Base-by-base conservation (phyloP, 1,140 invertebrate genomes). In the Laupala kohalensis region DNA sequence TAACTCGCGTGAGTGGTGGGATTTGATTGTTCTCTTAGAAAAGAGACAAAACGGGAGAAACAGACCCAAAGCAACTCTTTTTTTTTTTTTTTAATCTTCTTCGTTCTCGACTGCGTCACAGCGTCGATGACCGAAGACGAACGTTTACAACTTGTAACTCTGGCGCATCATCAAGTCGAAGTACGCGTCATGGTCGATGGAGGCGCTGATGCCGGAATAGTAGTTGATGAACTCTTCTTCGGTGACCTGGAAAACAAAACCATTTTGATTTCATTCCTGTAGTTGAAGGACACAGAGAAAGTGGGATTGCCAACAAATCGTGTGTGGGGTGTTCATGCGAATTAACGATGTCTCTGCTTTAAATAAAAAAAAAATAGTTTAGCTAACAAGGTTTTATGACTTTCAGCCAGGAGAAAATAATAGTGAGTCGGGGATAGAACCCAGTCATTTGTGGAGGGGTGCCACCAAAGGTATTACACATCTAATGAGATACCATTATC, bases 81-180 rank as follows among this genome's bases (percentile, higher is more conserved):
- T n/a, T n/a, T n/a, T n/a, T n/a, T n/a, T n/a, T n/a, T n/a, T n/a
- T n/a, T n/a, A n/a, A n/a, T n/a, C n/a, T n/a, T n/a, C n/a, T n/a
- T n/a, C n/a, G n/a, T n/a, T n/a, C n/a, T 53, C 1, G 4, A 13
- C 37, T 53, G 19, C 9, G 37, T 53, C 66, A 15, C n/a, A 27
- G 6, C n/a, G 15, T 4, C 23, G 67, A 68, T 5, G 27, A n/a
- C 23, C 13, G 27, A 68, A 0, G 28, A 9, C 13, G 19, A 12
- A 23, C 64, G 12, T 3, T 30, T 88, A 94, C 74, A 96, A 83
- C 79, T 92, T 93, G 81, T 92, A 97, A n/a, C 92, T 89, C 77
- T 92, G 91, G 73, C 95, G 86, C 87, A 97, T 96, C 92, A 97
- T 95, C 62, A 97, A 82, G 81, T 97, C 95, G 77, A 98, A 98